Percentiles rank a stretch among this genome's conserved stretches.
Conservation (phyloP, 2,113 vertebrate genomes). For the Nematolebias whitei region DNA sequence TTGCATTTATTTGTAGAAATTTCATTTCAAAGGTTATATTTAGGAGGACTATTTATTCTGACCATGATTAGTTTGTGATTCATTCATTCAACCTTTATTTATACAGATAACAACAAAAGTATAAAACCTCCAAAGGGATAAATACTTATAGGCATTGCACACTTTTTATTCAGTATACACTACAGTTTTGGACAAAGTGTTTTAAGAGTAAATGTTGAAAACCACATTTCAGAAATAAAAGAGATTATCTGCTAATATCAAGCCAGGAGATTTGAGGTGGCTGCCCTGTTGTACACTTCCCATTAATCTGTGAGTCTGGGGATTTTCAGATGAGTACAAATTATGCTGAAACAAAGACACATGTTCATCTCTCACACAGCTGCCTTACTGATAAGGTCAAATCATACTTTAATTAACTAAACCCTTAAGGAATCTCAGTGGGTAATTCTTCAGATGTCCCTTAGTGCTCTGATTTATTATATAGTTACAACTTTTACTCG, state of each 20-base stretch:
- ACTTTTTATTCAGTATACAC: background rate
- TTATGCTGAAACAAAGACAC: constrained; percentile 3
- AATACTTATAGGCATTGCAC: no score
- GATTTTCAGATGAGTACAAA: background rate
- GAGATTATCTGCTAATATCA: background rate
- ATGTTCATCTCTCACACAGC: background rate
- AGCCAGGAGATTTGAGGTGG: constrained; percentile 1
- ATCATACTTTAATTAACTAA: constrained; percentile 34
- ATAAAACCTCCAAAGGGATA: no score
- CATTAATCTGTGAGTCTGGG: constrained; percentile 10
- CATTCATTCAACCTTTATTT: no score
- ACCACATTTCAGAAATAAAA: constrained; percentile 3
- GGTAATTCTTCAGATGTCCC: background rate
- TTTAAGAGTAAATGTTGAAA: background rate
- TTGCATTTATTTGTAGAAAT: no score
- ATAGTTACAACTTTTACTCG: no score
- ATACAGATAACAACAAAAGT: no score
- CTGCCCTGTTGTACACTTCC: no score
- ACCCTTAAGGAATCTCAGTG: constrained; percentile 4
- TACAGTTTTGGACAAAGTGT: background rate
- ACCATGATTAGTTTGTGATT: no score
- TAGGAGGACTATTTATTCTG: no score
- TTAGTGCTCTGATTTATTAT: no score
- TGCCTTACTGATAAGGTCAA: constrained; percentile 40
- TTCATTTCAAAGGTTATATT: no score